Evolutionary conservation across 2,797 vertebrate genomes (phyloP).

Genomic region (Amazonetta brasiliensis): DNA sequence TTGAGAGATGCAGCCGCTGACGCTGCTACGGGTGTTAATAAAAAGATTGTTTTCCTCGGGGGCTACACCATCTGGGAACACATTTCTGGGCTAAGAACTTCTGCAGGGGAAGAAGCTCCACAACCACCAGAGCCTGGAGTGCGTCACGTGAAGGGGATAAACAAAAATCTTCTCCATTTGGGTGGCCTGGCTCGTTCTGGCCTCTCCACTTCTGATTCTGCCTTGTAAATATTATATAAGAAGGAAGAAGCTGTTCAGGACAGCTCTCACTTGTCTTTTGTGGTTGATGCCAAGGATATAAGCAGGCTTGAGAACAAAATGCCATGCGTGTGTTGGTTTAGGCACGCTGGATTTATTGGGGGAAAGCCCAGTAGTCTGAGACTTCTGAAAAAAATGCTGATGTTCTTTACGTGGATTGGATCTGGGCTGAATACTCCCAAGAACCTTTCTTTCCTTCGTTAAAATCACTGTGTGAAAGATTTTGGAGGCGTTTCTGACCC

Average conservation of each 20-base stretch:
- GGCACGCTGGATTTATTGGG: background rate
- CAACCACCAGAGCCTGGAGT: background rate
- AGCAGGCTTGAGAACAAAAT: background rate
- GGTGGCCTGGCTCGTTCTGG: background rate
- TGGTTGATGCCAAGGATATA: background rate
- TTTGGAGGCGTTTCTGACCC: background rate
- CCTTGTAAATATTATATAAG: background rate
- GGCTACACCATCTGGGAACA: background rate
- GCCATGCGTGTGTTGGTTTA: background rate
- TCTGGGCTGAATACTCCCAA: background rate
- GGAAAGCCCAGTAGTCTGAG: background rate
- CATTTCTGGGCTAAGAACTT: background rate
- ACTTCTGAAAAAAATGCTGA: background rate
- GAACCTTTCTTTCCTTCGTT: background rate
- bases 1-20: background rate
- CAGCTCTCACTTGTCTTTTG: background rate
- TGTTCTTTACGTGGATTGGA: accelerated
- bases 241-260: background rate
- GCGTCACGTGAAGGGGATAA: background rate
- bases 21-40: background rate
- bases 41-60: background rate
- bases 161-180: background rate
- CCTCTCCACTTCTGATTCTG: background rate
- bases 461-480: background rate
- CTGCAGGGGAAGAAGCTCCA: background rate